Evolutionary conservation across 2,113 vertebrate species (phyloP), one percentile per base, ranked within the genome.

Genomic region (Picathartes gymnocephalus): DNA sequence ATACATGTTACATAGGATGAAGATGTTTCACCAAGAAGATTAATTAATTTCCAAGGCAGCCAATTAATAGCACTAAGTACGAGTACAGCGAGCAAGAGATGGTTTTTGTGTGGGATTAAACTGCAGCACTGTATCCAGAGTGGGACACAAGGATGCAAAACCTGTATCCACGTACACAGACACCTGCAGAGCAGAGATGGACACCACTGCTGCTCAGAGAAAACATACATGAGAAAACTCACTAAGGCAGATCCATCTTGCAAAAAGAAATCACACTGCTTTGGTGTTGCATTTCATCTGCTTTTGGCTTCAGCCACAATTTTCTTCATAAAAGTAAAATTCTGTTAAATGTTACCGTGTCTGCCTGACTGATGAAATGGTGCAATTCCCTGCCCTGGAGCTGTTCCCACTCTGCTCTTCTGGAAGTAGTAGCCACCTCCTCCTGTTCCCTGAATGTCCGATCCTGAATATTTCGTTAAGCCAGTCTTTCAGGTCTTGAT

Each of bases 1-100:
- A 50, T n/a, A n/a, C n/a, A n/a, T 83, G 71, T 69, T 89, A 84
- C 58, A 68, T 78, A 33, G 70, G 77, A 66, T 81, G 76, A 89
- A 91, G 48, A n/a, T 92, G 47, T 90, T 95, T 96, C 87, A 69
- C 44, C 23, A 31, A 42, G 66, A 91, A 91, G 56, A 50, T 86
- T 64, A 82, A 92, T 93, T 71, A 35, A 91, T 62, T 64, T 27
- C 9, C 10, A 16, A 90, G 45, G 51, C 62, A 81, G 88, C 76
- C 80, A 90, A 35, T 93, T 90, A 91, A 45, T 81, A 45, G 65
- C 90, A 84, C 48, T 76, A 70, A 65, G 50, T 90, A n/a, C 72
- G 78, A 70, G 47, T n/a, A 31, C 56, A 21, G 28, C 20, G 86
- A 51, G 72, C 84, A 79, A 53, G 81, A 62, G 62, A 15, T 48